Base-by-base conservation (phyloP, 2,888 invertebrate species). In the Caenorhabditis sp. region DNA sequence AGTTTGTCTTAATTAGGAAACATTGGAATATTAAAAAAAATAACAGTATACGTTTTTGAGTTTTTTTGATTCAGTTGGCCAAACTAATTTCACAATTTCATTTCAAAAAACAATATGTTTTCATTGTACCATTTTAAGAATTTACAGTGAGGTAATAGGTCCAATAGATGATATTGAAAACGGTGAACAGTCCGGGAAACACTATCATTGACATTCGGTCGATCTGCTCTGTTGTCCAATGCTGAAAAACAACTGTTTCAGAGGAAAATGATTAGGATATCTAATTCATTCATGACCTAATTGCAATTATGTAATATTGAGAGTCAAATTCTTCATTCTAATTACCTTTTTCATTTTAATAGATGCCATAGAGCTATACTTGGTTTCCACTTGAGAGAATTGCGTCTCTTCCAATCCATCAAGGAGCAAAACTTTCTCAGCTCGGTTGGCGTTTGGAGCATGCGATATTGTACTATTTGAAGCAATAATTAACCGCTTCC, bases 141-240 rank as follows among this genome's bases (percentile, higher is more conserved):
- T 55, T 78, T 51, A 85, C 62, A 61, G 72, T 86, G 74, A 91
- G 85, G 77, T 91, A 91, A 76, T 90, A 91, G 13, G 87, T 87
- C 91, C 91, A 91, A 72, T 91, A 91, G 51, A 88, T 82, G 32
- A 91, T 85, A 69, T 91, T 91, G 82, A 91, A 91, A 11, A 88
- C 70, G 2, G 87, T 87, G 74, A 89, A 89, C 22, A 88, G 64
- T 55, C 86, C 79, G 15, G 89, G 89, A 68, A 89, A 89, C 35
- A 81, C 56, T 35, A 85, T 83, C 80, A 89, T 88, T 28, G 87
- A 87, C 64, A 87, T 65, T 32, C 83, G 67, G 60, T 90, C 90
- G 40, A 90, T 89, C 51, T 87, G 82, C 40, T 88, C 89, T 9
- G 86, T 86, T 18, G 87, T 86, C 83, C 74, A 76, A 3, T 58